Evolutionary conservation across 2,888 invertebrate species (phyloP), one percentile per base, ranked within the genome.

Genomic region (Drosophila antonietae): DNA sequence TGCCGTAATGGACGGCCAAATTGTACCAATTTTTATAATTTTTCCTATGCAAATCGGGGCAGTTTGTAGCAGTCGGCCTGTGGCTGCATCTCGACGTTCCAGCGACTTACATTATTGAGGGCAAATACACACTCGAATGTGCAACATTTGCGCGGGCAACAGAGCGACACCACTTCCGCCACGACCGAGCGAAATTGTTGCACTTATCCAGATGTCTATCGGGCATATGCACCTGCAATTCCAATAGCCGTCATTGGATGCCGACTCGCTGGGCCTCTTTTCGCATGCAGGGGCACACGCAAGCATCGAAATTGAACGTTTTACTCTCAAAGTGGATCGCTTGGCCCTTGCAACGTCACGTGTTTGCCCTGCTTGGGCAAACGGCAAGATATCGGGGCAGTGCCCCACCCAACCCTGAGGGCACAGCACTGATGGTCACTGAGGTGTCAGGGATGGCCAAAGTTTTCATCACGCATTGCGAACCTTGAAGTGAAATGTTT

Each of bases 21-120:
- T 89, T 84, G 89, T 89, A 80, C 80, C 88, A 89, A 84, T 84
- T 89, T 89, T 71, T 61, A 82, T 89, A 79, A 84, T 84, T 87
- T 70, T 81, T 81, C 60, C 76, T 64, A 77, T 75, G 66, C 31
- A 68, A 80, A 75, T 85, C n/a, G 83, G 83, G 71, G 82, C 73
- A 52, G 55, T 49, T 41, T 65, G 57, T 33, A 58, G 65, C 70
- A 9, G 39, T n/a, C 44, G 4, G 23, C 35, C 31, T 64, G 33
- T 60, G 57, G 59, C 71, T 49, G 55, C 58, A 62, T 71, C 63
- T 59, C 62, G 44, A 61, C 83, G 73, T 83, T 83, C 74, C 53
- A 83, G 61, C 35, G 53, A 63, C 37, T 18, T 60, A 62, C 72
- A 61, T 69, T 61, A 57, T 58, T 28, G 47, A 47, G 8, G 49